phyloP scores from a whole-genome alignment of 2,113 vertebrate species.

The Rhea americana region DNA sequence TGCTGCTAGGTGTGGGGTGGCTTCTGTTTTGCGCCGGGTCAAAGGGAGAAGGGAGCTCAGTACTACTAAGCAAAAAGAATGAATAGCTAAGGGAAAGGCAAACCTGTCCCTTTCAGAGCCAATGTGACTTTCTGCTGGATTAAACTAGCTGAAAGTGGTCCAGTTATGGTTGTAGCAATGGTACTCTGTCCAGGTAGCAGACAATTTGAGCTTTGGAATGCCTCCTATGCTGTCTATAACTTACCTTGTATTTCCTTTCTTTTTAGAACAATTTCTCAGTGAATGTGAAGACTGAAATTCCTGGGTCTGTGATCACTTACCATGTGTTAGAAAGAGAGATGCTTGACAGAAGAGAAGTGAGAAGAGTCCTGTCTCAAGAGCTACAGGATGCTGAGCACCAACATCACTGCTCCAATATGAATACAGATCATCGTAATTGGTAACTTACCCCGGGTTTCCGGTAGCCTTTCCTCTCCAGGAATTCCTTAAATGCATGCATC shows the following conservation, averaged over 20 bases:
- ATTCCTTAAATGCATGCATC: slow-evolving; percentile 68
- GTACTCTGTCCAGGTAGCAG: background rate
- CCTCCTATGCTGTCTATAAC: background rate
- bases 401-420: background rate
- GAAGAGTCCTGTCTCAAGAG: background rate
- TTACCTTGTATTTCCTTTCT: background rate
- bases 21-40: background rate
- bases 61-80: background rate
- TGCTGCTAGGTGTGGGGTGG: background rate
- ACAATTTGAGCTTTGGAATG: background rate
- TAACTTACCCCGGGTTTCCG: slow-evolving; percentile 51
- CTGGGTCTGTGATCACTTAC: background rate
- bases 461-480: slow-evolving; percentile 63
- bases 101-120: background rate
- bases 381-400: background rate
- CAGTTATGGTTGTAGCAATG: background rate
- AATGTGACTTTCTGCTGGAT: background rate
- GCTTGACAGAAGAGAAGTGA: background rate
- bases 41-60: background rate
- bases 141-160: background rate
- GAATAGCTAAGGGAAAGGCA: background rate
- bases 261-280: background rate
- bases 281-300: background rate
- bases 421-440: accelerated
- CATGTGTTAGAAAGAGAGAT: background rate